These are phyloP conservation scores for Drosophila tristis DNA, from an alignment of 1,140 invertebrate species.

Conservation along the genomic window DNA sequence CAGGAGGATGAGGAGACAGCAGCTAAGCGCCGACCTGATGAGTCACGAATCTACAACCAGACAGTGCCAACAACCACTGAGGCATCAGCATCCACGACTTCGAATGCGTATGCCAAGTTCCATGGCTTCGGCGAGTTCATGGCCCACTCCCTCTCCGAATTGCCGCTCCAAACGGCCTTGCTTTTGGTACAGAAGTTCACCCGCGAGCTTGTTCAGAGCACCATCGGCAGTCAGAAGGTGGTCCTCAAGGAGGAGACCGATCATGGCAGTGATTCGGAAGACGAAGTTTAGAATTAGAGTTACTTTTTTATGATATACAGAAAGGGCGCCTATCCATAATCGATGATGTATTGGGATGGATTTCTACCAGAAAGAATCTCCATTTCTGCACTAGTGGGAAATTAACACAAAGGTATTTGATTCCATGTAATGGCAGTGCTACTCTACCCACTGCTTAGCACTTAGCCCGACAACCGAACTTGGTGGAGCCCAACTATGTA, in stretches of 20 bases:
- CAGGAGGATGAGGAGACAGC: slow-evolving; percentile 7
- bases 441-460: too few species aligned
- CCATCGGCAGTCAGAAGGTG: slow-evolving; percentile 27
- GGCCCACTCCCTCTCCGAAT: slow-evolving; percentile 69
- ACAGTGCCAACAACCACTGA: slow-evolving; percentile 1
- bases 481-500: too few species aligned
- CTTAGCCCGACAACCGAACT: too few species aligned
- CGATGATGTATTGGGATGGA: too few species aligned
- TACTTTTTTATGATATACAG: slow-evolving; percentile 31
- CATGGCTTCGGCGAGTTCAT: slow-evolving; percentile 81
- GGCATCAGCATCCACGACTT: slow-evolving; percentile 7
- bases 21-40: slow-evolving; percentile 1
- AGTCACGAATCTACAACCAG: too few species aligned
- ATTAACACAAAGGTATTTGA: too few species aligned
- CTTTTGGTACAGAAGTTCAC: slow-evolving; percentile 79
- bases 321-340: slow-evolving; percentile 10
- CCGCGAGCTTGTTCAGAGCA: slow-evolving; percentile 68
- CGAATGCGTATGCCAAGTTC: slow-evolving; percentile 63
- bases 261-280: slow-evolving; percentile 42
- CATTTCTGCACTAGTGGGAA: too few species aligned
- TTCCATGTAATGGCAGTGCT: too few species aligned
- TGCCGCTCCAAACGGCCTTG: slow-evolving; percentile 65
- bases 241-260: slow-evolving; percentile 11
- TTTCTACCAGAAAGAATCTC: too few species aligned
- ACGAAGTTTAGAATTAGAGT: slow-evolving; percentile 44